Conservation (phyloP, 1,140 invertebrate genomes). For the Drosophila repletoides region DNA sequence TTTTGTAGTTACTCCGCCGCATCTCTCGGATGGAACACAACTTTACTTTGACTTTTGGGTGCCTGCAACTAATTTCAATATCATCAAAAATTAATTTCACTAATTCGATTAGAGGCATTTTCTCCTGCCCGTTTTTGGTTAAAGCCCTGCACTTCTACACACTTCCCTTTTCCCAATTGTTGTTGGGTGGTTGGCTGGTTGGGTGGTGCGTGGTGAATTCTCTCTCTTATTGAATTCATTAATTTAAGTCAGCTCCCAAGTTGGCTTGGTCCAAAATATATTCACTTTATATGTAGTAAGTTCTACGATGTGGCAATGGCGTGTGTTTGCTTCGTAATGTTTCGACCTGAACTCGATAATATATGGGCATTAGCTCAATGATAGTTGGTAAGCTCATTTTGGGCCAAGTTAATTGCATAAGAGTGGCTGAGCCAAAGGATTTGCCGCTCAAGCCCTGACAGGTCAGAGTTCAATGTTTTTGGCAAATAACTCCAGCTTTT, state of each 20-base stretch:
- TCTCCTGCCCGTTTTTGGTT: constrained; percentile 13
- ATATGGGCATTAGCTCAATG: constrained; percentile 36
- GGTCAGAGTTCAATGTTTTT: too few species aligned
- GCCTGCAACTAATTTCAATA: constrained; percentile 82
- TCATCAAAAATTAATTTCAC: constrained; percentile 82
- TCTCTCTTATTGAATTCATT: constrained; percentile 56
- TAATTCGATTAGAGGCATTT: constrained; percentile 78
- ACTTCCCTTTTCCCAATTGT: constrained; percentile 1
- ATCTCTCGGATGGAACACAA: constrained; percentile 8
- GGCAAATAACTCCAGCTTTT: neutral
- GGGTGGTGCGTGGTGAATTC: constrained; percentile 18
- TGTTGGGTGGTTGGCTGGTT: neutral
- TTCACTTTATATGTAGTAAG: neutral
- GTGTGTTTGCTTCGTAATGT: constrained; percentile 30
- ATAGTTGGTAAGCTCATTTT: constrained; percentile 38
- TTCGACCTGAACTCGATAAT: constrained; percentile 27
- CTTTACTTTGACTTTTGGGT: constrained; percentile 38
- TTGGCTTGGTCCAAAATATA: constrained; percentile 12
- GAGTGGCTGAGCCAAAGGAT: neutral
- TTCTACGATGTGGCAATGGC: constrained; percentile 68
- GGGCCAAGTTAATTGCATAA: constrained; percentile 15
- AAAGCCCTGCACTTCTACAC: constrained; percentile 42
- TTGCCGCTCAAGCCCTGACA: constrained; percentile 2
- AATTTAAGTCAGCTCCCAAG: constrained; percentile 47
- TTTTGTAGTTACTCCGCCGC: constrained; percentile 66